phyloP scores from a whole-genome alignment of 2,888 invertebrate species.

The Anodontia alba region DNA sequence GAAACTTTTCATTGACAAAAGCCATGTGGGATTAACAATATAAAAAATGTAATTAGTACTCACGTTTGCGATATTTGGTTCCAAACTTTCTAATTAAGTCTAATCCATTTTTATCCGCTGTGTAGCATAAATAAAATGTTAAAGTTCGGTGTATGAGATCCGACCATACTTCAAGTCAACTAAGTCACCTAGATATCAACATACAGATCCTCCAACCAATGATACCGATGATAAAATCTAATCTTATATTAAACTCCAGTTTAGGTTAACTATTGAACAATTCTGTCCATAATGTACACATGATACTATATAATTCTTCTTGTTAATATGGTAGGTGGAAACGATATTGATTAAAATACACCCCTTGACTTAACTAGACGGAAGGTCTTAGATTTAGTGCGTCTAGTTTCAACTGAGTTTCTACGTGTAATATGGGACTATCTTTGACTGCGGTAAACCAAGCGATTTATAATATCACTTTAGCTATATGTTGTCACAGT shows the following conservation, averaged over 20 bases:
- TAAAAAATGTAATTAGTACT: neutral
- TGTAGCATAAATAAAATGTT: neutral
- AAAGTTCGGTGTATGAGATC: neutral
- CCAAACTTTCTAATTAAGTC: neutral
- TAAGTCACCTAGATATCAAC: neutral
- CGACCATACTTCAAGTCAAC: neutral
- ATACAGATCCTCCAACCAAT: neutral
- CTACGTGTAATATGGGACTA: neutral
- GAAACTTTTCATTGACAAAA: too few species aligned
- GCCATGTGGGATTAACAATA: too few species aligned
- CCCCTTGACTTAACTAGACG: neutral
- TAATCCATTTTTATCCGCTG: constrained; percentile 7
- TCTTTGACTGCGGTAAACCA: constrained; percentile 7
- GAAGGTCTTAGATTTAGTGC: neutral
- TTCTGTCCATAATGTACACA: constrained; percentile 1
- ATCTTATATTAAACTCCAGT: constrained; percentile 12
- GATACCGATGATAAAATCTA: neutral
- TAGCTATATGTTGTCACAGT: neutral
- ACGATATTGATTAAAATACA: constrained; percentile 5
- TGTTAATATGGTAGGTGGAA: constrained; percentile 8
- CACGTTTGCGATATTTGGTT: neutral
- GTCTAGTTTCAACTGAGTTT: neutral
- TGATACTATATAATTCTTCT: constrained; percentile 5
- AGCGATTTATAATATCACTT: constrained; percentile 12
- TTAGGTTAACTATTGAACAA: neutral